These are phyloP conservation scores for Calameuta idolon DNA, from an alignment of 2,888 invertebrate species.

Conservation along the genomic window DNA sequence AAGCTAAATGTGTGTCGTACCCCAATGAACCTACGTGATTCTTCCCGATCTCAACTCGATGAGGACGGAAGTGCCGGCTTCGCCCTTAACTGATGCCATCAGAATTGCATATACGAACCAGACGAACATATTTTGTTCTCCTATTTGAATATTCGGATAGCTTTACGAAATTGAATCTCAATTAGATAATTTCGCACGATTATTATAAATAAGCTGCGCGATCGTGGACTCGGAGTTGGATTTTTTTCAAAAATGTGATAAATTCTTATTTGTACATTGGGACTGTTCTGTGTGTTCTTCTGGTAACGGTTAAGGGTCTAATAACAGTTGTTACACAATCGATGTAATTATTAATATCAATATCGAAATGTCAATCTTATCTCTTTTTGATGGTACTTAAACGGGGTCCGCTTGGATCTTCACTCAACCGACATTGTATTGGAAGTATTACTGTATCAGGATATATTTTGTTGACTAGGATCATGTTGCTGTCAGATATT, in stretches of 20 bases:
- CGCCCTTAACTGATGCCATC: constrained; percentile 18
- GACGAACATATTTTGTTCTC: constrained; percentile 16
- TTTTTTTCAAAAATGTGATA: constrained; percentile 30
- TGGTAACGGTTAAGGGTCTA: constrained; percentile 9
- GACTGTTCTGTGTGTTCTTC: not conserved
- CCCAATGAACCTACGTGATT: constrained; percentile 13
- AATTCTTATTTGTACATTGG: constrained; percentile 2
- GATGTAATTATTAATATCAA: constrained; percentile 56
- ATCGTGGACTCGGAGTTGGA: not conserved
- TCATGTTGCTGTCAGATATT: not conserved
- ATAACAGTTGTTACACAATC: constrained; percentile 44
- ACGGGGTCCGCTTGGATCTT: constrained; percentile 1
- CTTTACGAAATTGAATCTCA: constrained; percentile 12
- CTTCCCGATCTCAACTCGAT: constrained; percentile 21
- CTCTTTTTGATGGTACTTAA: constrained; percentile 61
- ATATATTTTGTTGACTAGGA: not conserved
- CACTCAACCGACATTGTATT: not conserved
- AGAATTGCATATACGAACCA: constrained; percentile 33
- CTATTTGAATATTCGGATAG: constrained; percentile 17
- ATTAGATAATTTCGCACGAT: not conserved
- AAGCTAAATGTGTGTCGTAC: constrained; percentile 13
- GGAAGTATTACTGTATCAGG: not conserved
- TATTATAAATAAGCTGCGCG: not conserved
- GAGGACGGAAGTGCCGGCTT: constrained; percentile 11
- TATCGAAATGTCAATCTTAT: constrained; percentile 60